These are phyloP conservation scores for Helogale parvula DNA, from an alignment of 2,113 vertebrate species.

Conservation along the genomic window DNA sequence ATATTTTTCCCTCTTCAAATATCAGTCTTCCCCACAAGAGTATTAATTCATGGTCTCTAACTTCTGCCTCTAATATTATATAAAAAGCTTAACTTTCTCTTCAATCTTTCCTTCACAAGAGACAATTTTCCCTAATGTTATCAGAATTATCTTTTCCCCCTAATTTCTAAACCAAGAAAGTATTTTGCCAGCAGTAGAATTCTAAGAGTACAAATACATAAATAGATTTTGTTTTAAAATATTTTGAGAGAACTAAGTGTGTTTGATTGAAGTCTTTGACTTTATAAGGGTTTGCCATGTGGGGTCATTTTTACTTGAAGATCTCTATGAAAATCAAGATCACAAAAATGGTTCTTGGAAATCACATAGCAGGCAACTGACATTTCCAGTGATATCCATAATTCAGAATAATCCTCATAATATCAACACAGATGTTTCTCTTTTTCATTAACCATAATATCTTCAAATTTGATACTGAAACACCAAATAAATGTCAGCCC, in stretches of 20 bases:
- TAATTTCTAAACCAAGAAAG: not conserved
- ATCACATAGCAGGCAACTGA: not conserved
- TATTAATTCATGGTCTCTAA: not conserved
- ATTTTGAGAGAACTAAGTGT: not conserved
- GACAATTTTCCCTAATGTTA: not conserved
- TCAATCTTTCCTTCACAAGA: not conserved
- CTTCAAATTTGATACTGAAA: slow-evolving; percentile 49
- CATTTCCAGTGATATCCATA: not conserved
- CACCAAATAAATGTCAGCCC: slow-evolving; percentile 52
- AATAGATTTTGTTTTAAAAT: not conserved
- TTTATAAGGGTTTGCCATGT: not conserved
- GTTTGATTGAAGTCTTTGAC: not conserved
- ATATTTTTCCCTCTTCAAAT: not conserved
- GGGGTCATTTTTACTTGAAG: not conserved
- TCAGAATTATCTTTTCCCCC: not conserved
- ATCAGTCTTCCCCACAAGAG: not conserved
- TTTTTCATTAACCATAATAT: slow-evolving; percentile 38
- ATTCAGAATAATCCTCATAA: slow-evolving; percentile 40
- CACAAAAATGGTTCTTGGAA: slow-evolving; percentile 38
- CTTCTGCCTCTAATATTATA: not conserved
- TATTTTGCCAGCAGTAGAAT: not conserved
- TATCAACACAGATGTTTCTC: slow-evolving; percentile 51
- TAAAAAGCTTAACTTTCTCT: slow-evolving; percentile 7
- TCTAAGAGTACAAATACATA: not conserved
- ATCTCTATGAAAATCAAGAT: not conserved